Base-by-base conservation (phyloP, 2,797 vertebrate genomes). In the Cynopterus sphinx region DNA sequence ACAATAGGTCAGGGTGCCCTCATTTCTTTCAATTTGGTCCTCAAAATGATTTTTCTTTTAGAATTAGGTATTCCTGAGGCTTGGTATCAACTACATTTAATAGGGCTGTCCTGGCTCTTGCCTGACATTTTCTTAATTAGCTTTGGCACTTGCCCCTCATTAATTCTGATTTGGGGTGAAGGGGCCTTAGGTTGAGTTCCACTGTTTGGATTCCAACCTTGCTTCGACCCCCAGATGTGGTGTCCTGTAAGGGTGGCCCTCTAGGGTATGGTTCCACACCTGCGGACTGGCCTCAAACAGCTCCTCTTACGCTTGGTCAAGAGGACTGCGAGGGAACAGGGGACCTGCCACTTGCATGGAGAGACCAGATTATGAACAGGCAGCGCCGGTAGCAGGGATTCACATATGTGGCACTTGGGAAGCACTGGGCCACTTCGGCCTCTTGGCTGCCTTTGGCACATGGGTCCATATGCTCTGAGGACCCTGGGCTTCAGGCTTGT, bases 1-100 rank as follows among this genome's bases (percentile, higher is more conserved):
- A 53, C 51, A 41, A 22, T 5, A 74, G 57, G 24, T 51, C 39
- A 63, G 31, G 31, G 5, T 67, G 12, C 4, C 36, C 17, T 75
- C 9, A 22, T 51, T 28, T 70, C 5, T 74, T 65, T 73, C 63
- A 41, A 57, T 19, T 59, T 78, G 31, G 26, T n/a, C 59, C 46
- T 71, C 82, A 65, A 84, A 68, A 55, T 61, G n/a, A 26, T 21
- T 87, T 78, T 41, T 63, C 68, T 94, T 10, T 68, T 73, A n/a
- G 36, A 91, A 86, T 57, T 1, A 71, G 92, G 68, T 51, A 41
- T 43, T 31, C 28, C 12, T 43, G 24, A 28, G 2, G 9, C 33
- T 84, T 22, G 68, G 21, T 28, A 65, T 5, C 28, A 11, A n/a
- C 13, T 10, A 0, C 24, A 22, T 19, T 46, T 49, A 36, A 78